Base-by-base conservation (phyloP, 2,888 invertebrate species). In the Drosophila infuscata region DNA sequence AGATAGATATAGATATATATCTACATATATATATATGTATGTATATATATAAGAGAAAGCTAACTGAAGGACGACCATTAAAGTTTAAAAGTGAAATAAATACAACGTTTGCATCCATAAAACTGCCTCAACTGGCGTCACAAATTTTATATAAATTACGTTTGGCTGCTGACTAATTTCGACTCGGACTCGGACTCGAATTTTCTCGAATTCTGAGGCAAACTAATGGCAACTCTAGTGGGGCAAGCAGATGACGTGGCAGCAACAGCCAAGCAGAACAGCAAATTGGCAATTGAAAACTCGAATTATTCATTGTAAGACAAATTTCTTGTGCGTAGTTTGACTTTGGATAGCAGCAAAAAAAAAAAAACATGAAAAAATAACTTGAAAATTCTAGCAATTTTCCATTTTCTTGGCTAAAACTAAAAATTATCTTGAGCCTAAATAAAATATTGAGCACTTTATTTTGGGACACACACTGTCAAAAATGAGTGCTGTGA, bases 51-150 rank as follows among this genome's bases (percentile, higher is more conserved):
- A 25, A 46, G 46, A 46, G 46, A 46, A 15, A 53, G 52, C 64
- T 5, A 11, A 20, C 5, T 43, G 58, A 25, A 54, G 38, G 57
- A 35, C 29, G 48, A 36, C 60, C 75, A 77, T 77, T 75, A 77
- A 66, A 75, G 57, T 66, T 72, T 61, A 58, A 60, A 61, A 61
- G 70, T 58, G 64, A 65, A 77, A 71, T 75, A 77, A 75, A 77
- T 77, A 71, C 46, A 62, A 58, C 60, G 58, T 61, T 65, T 77
- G 77, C 65, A 75, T 62, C 71, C 72, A 76, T 75, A 70, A 77
- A 76, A 76, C 64, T 75, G 77, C 61, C 77, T 57, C 59, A 74
- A 70, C 56, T 76, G 75, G 57, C 77, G 59, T 64, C 64, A 76
- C 49, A 74, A 61, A 53, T 51, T 38, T 58, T 33, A 69, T 69